Base-by-base conservation (phyloP, 2,797 vertebrate species). In the Eupleurogrammus muticus region DNA sequence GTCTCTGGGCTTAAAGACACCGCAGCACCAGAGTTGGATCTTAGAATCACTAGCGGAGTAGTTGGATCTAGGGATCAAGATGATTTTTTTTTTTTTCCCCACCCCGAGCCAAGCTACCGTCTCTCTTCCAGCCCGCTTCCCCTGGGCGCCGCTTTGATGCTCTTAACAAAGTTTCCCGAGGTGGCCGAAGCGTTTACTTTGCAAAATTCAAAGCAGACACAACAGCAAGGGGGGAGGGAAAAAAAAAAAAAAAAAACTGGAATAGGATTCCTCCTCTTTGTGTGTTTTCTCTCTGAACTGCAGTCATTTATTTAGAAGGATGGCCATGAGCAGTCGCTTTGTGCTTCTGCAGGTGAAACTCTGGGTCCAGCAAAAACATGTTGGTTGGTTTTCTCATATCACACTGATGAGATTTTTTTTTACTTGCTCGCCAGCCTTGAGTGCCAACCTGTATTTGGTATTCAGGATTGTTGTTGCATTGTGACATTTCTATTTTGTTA, bases 121-220 rank as follows among this genome's bases (percentile, higher is more conserved):
- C 80, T 79, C 81, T 87, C 81, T 28, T 28, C 82, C 66, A 46
- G 70, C 53, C 72, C 16, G 1, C 17, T 78, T 79, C 72, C 78
- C 85, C 66, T 67, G 68, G 79, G 86, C 56, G 21, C 77, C 64
- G 66, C 77, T 87, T 89, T 88, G 69, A 86, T 86, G 84, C 82
- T 85, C 63, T 81, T 77, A 73, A 80, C 82, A 77, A 73, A 87
- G 76, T 82, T 81, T 90, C 83, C 74, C 79, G 12, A 52, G 79
- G 77, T 81, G 78, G 66, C 73, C 44, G 11, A 84, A 76, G 73
- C 56, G 13, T 86, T 83, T 74, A 82, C 73, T 91, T 90, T 86
- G 87, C 85, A 87, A 69, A 78, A 86, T 75, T 91, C 84, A 90
- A 83, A 90, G 79, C 70, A 35, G 60, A 54, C 70, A 24, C 48